Conservation (phyloP, 2,113 vertebrate species). For the Holacanthus passer region DNA sequence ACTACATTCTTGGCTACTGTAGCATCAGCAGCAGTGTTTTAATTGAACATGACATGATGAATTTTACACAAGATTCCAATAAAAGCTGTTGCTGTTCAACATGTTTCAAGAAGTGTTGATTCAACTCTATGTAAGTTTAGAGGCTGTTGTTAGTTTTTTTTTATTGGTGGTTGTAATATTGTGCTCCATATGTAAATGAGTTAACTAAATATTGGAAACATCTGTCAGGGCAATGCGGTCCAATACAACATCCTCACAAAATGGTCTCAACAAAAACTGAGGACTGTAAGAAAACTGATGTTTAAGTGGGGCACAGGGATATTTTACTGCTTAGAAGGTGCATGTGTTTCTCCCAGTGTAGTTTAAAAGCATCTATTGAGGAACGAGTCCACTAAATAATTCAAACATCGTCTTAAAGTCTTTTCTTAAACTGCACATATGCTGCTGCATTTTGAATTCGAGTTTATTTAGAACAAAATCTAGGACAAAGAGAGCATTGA, state of each 20-base stretch:
- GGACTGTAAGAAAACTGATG: too few species aligned
- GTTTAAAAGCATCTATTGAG: not conserved
- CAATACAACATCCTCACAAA: not conserved
- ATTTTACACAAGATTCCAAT: not conserved
- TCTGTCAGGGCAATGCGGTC: not conserved
- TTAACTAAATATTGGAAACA: not conserved
- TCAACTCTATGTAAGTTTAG: not conserved
- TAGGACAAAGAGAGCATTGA: not conserved
- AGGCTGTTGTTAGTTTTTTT: too few species aligned
- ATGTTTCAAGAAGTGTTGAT: not conserved
- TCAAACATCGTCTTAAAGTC: not conserved
- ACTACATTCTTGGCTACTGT: conserved; percentile 4
- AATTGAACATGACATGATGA: not conserved
- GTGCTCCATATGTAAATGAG: not conserved
- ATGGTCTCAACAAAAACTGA: not conserved
- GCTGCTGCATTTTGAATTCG: not conserved
- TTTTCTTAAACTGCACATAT: not conserved
- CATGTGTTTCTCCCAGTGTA: not conserved
- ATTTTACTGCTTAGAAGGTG: not conserved
- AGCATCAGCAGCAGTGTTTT: conserved; percentile 16
- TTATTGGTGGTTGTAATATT: not conserved
- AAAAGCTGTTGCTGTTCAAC: not conserved
- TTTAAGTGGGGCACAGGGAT: not conserved
- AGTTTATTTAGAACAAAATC: not conserved
- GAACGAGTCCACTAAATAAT: not conserved